Evolutionary conservation across 1,140 invertebrate species (phyloP), one percentile per base, ranked within the genome.

Genomic region (Condylostylus longicornis): DNA sequence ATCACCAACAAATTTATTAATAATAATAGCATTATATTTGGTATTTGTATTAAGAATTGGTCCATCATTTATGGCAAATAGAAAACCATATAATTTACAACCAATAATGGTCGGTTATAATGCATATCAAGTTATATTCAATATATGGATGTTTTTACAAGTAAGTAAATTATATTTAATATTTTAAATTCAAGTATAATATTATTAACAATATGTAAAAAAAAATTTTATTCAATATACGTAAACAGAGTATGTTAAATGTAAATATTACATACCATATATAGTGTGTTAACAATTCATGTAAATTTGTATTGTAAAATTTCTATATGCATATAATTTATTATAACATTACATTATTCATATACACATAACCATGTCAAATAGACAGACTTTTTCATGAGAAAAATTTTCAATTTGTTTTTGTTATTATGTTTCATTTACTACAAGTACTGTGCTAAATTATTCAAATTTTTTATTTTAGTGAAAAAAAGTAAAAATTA

Each of bases 81-180:
- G 79, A 35, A 61, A 71, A 45, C 72, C 85, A 0, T 79, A 75
- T 46, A 66, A 83, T 39, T 60, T 89, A 1, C 67, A 80, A n/a
- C 65, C 58, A 39, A 45, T 79, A 27, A 69, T 90, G 49, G 72
- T 82, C 36, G 41, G 72, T 17, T 91, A 89, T 54, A 86, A 91
- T 53, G 54, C 74, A 12, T 47, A 72, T 18, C 77, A 86, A 61
- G 78, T 87, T 21, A 20, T 75, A 29, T 62, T 72, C 33, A 79
- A 73, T 47, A 51, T 50, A 25, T 59, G 53, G 51, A 49, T 60
- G 51, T 59, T 55, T 38, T 50, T 50, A 23, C 54, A 45, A 44
- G 54, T 60, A 27, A 49, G 51, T 46, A 33, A 10, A 5, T 34
- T 36, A 41, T 6, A 34, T 29, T 12, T n/a, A n/a, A n/a, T n/a